Evolutionary conservation across 2,797 vertebrate species (phyloP).

Genomic region (Macroramphosus scolopax): DNA sequence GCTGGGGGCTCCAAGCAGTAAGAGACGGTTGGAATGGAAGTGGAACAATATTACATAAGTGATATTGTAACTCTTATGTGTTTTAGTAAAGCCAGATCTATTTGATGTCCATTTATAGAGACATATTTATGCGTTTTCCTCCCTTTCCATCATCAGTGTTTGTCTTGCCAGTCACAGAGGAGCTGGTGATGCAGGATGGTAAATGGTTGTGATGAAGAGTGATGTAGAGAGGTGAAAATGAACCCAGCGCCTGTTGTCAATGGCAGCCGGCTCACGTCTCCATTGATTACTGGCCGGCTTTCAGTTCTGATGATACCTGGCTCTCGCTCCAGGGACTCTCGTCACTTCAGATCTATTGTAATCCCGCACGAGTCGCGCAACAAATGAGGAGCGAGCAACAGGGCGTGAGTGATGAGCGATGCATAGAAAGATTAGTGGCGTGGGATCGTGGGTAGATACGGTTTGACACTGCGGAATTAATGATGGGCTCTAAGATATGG

Average conservation of each 20-base stretch:
- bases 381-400: constrained; percentile 31
- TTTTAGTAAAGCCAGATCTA: too few relatives aligned
- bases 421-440: constrained; percentile 32
- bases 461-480: constrained; percentile 38
- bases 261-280: constrained; percentile 39
- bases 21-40: too few relatives aligned
- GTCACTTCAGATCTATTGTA: constrained; percentile 52
- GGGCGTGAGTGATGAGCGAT: constrained; percentile 10
- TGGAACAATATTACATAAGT: too few relatives aligned
- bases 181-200: constrained; percentile 30
- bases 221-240: constrained; percentile 62
- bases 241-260: constrained; percentile 58
- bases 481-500: constrained; percentile 19
- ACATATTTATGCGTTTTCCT: background rate
- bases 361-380: constrained; percentile 40
- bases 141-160: background rate
- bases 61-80: background rate
- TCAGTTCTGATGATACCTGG: constrained; percentile 51
- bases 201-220: constrained; percentile 48
- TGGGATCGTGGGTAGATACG: constrained; percentile 17
- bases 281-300: constrained; percentile 59
- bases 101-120: too few relatives aligned
- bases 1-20: too few relatives aligned
- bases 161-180: constrained; percentile 21
- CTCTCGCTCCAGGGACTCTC: constrained; percentile 30